A percentile compares a stretch with the other conserved stretches of the same genome.
Conservation (phyloP, 2,888 invertebrate genomes). For the Muschampia plurimacula region DNA sequence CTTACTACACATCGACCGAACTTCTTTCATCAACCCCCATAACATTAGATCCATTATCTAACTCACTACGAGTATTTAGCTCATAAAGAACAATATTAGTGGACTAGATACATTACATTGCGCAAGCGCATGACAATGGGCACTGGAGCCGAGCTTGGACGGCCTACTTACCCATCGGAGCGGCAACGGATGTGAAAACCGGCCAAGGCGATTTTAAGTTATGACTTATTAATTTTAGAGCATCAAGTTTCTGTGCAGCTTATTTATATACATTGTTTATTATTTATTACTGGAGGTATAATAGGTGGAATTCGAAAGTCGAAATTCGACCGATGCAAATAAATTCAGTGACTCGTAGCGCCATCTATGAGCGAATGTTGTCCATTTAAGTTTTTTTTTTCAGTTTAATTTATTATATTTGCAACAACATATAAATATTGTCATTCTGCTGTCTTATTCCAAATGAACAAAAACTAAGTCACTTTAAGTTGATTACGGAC, state of each 20-base stretch:
- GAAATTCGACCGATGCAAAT: too few relatives aligned
- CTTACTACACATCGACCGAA: too few relatives aligned
- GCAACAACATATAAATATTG: too few relatives aligned
- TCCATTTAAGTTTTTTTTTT: too few relatives aligned
- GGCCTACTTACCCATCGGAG: constrained; percentile 72
- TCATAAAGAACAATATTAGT: constrained; percentile 11
- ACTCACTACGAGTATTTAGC: neutral
- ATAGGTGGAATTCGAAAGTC: too few relatives aligned
- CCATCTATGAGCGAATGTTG: too few relatives aligned
- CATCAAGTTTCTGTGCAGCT: constrained; percentile 10
- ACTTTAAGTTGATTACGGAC: too few relatives aligned
- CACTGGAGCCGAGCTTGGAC: constrained; percentile 54
- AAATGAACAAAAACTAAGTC: too few relatives aligned
- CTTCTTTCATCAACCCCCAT: too few relatives aligned
- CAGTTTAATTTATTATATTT: too few relatives aligned
- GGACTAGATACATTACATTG: constrained; percentile 46
- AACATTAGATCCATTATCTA: neutral
- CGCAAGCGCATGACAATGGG: constrained; percentile 69
- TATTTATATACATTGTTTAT: neutral
- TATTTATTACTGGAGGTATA: neutral
- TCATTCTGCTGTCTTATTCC: too few relatives aligned
- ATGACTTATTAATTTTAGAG: constrained; percentile 42
- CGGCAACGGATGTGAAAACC: constrained; percentile 77
- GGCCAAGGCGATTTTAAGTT: constrained; percentile 70
- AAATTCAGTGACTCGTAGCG: too few relatives aligned